phyloP scores from a whole-genome alignment of 2,113 vertebrate genomes.

The Strigops habroptila region DNA sequence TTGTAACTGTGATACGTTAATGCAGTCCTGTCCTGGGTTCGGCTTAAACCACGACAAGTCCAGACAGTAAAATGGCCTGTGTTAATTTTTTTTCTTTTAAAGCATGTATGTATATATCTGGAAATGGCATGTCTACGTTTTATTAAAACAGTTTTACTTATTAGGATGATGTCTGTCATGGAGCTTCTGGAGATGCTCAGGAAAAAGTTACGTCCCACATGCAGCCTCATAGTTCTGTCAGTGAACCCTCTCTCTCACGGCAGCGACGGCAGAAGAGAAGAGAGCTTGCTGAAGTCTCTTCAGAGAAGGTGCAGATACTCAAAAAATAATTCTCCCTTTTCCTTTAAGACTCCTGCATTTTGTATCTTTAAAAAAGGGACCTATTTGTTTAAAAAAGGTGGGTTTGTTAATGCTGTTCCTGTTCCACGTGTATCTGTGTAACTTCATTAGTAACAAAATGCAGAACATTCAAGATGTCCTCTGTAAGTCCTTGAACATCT shows the following conservation, averaged over 20 bases:
- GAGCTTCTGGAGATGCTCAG: constrained; percentile 17
- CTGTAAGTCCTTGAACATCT: not conserved
- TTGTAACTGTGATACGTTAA: not conserved
- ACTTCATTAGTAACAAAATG: not conserved
- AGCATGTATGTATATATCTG: not conserved
- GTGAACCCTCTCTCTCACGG: constrained; percentile 74
- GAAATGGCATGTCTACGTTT: not conserved
- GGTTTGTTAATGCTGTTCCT: not conserved
- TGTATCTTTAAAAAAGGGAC: not conserved
- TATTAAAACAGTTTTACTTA: not conserved
- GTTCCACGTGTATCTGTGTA: not conserved
- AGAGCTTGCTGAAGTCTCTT: constrained; percentile 18
- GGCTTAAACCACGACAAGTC: no score
- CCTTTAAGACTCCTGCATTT: not conserved
- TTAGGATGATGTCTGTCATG: constrained; percentile 61
- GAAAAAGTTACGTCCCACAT: not conserved
- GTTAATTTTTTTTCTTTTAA: not conserved
- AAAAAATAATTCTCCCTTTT: not conserved
- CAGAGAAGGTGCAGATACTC: constrained; percentile 45
- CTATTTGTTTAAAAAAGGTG: not conserved
- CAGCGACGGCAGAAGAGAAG: constrained; percentile 69
- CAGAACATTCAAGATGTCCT: not conserved
- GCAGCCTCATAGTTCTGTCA: constrained; percentile 56
- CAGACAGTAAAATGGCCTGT: not conserved
- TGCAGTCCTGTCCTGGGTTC: no score